phyloP scores from a whole-genome alignment of 1,140 invertebrate species.

The Drosophila sproati region DNA sequence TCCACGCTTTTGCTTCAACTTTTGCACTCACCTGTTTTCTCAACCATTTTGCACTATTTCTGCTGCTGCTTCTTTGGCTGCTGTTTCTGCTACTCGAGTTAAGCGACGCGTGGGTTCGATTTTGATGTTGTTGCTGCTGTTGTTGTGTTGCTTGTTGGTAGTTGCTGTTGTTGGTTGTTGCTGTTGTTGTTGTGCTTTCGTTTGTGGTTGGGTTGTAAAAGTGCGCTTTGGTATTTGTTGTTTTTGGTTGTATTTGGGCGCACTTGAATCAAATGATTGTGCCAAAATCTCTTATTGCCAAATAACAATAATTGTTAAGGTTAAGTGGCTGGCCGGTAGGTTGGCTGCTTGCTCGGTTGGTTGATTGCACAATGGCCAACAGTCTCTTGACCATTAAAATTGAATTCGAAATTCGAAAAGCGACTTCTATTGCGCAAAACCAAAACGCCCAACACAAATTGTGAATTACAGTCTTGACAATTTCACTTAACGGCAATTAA shows the following conservation, averaged over 20 bases:
- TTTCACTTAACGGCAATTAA: constrained; percentile 22
- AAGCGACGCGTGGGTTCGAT: constrained; percentile 62
- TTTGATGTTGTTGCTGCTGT: constrained; percentile 18
- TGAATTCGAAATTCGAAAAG: constrained; percentile 21
- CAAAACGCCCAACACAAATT: constrained; percentile 4
- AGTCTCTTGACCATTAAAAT: constrained; percentile 57
- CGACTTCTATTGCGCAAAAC: constrained; percentile 6
- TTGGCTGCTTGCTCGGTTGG: constrained; percentile 1
- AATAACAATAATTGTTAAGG: constrained; percentile 75
- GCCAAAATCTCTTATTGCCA: constrained; percentile 69
- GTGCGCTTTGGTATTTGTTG: constrained; percentile 23
- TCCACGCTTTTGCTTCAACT: constrained; percentile 33
- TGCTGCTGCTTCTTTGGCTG: constrained; percentile 11
- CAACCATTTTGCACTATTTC: constrained; percentile 70
- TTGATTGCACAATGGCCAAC: constrained; percentile 64
- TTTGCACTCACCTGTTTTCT: constrained; percentile 76
- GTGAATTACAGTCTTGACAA: constrained; percentile 3
- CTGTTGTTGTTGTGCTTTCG: constrained; percentile 25
- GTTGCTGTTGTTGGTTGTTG: constrained; percentile 3
- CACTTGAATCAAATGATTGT: constrained; percentile 65
- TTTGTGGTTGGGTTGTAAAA: constrained; percentile 51
- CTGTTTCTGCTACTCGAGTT: constrained; percentile 60
- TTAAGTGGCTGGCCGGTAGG: constrained; percentile 61
- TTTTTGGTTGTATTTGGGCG: constrained; percentile 28
- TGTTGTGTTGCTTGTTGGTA: constrained; percentile 2